Evolutionary conservation across 2,888 invertebrate genomes (phyloP).

Genomic region (Meteorus cinctellus): DNA sequence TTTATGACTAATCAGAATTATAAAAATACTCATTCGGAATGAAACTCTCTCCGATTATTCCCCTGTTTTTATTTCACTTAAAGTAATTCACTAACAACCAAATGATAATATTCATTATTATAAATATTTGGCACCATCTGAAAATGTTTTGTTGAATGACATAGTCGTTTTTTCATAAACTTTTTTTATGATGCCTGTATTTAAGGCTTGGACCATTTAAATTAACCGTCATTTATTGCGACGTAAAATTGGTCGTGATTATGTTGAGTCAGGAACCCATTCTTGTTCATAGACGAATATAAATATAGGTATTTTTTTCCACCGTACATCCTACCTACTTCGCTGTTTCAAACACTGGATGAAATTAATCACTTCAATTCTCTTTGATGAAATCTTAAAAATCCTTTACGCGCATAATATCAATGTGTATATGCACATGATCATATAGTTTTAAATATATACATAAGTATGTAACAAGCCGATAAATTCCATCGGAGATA

Average conservation of each 20-base stretch:
- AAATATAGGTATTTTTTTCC: neutral
- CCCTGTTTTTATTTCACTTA: neutral
- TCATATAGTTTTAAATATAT: neutral
- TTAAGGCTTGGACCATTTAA: constrained; percentile 1
- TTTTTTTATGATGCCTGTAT: neutral
- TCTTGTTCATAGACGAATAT: neutral
- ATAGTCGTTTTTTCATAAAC: neutral
- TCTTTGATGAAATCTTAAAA: neutral
- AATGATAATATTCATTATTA: neutral
- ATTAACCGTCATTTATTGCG: neutral
- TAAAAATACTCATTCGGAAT: neutral
- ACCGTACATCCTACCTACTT: constrained; percentile 3
- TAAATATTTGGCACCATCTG: constrained; percentile 7
- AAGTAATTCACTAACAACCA: neutral
- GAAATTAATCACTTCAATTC: neutral
- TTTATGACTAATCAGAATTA: neutral
- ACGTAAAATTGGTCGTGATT: neutral
- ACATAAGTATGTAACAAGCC: neutral
- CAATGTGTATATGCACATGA: neutral
- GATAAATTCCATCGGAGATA: constrained; percentile 26
- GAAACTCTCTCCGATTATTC: neutral
- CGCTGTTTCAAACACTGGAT: neutral
- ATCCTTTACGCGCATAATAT: neutral
- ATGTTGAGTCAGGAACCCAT: neutral
- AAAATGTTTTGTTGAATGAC: constrained; percentile 3